phyloP scores from a whole-genome alignment of 2,888 invertebrate genomes.

The Tenthredo amoena region DNA sequence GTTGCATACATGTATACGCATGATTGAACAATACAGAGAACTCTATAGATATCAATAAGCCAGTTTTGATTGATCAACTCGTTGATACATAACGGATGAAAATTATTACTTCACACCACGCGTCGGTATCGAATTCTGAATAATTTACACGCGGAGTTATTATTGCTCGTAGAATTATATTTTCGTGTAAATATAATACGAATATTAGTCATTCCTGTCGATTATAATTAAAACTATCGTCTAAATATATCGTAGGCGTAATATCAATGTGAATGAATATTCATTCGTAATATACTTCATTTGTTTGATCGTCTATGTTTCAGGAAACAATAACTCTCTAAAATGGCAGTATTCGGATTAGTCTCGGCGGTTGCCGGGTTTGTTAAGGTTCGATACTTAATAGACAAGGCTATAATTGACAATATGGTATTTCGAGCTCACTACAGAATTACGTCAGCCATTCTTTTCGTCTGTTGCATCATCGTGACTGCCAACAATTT shows the following conservation, averaged over 20 bases:
- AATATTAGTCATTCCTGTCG: background rate
- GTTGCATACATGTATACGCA: background rate
- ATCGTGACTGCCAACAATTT: constrained; percentile 94
- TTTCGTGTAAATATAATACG: background rate
- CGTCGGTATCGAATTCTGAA: background rate
- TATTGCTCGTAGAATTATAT: background rate
- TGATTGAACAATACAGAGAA: background rate
- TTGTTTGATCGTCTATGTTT: background rate
- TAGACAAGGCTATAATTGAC: constrained; percentile 94
- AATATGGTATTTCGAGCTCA: constrained; percentile 94
- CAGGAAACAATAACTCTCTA: constrained; percentile 60
- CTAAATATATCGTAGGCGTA: background rate
- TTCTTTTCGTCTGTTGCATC: constrained; percentile 91
- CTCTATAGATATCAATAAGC: background rate
- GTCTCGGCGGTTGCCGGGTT: constrained; percentile 94
- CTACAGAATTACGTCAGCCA: constrained; percentile 92
- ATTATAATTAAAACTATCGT: background rate
- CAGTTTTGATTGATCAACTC: constrained; percentile 12
- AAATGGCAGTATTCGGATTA: constrained; percentile 91
- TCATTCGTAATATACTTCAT: background rate
- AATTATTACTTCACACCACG: background rate
- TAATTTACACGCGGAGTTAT: background rate
- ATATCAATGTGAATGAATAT: background rate
- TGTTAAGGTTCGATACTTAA: constrained; percentile 92
- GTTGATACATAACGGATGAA: background rate